phyloP scores from a whole-genome alignment of 2,113 vertebrate species.

The Oceanodroma tethys region DNA sequence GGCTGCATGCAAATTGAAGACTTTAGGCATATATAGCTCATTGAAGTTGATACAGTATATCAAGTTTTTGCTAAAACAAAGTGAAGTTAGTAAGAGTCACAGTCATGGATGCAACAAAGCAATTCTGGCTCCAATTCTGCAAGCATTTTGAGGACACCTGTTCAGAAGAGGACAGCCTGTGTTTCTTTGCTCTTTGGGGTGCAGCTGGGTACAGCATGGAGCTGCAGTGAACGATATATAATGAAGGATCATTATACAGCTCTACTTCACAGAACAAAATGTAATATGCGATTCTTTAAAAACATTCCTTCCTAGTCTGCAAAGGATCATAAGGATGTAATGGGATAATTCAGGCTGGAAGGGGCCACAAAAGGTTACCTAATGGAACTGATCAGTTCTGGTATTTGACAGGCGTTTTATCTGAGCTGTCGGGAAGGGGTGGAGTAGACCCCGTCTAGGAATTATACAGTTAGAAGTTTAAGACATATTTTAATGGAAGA shows the following conservation, averaged over 20 bases:
- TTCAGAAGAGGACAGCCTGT: background rate
- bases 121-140: background rate
- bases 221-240: background rate
- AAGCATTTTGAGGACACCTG: background rate
- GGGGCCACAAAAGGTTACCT: background rate
- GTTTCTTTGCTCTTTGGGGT: background rate
- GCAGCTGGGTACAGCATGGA: background rate
- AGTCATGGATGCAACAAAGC: background rate
- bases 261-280: background rate
- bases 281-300: background rate
- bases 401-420: background rate
- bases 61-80: background rate
- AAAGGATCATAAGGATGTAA: background rate
- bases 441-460: background rate
- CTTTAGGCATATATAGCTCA: background rate
- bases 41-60: background rate
- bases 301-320: background rate
- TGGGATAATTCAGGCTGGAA: background rate
- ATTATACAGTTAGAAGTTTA: background rate
- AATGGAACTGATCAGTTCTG: background rate
- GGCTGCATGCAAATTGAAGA: background rate
- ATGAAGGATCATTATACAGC: background rate
- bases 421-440: background rate
- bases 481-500: background rate
- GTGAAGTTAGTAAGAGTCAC: background rate